Conservation (phyloP, 2,113 vertebrate species). For the Chaetops frenatus region DNA sequence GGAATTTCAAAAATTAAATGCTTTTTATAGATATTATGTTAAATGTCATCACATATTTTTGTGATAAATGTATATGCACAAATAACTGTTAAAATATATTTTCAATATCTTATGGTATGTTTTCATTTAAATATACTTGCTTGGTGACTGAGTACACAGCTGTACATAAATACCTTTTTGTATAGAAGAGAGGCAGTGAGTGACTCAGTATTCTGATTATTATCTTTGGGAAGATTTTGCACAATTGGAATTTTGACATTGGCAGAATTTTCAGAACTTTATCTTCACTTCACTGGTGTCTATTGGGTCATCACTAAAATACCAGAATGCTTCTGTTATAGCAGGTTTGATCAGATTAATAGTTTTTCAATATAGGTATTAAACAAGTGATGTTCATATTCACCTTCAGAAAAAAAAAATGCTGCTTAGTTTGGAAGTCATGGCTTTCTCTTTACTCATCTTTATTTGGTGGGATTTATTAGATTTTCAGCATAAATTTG, state of each 20-base stretch:
- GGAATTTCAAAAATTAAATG: background rate
- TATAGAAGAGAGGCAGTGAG: background rate
- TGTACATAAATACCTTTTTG: background rate
- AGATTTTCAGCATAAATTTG: background rate
- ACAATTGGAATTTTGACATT: background rate
- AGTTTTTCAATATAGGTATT: background rate
- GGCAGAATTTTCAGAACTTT: background rate
- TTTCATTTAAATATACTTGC: background rate
- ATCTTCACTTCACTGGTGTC: background rate
- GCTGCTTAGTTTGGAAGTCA: background rate
- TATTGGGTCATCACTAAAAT: background rate
- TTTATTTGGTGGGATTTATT: background rate
- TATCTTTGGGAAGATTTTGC: background rate
- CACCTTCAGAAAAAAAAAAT: background rate
- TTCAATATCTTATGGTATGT: background rate
- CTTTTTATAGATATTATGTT: background rate
- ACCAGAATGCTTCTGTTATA: background rate
- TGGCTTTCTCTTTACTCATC: background rate
- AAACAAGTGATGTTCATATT: background rate
- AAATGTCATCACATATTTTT: background rate
- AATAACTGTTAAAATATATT: background rate
- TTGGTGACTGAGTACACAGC: background rate
- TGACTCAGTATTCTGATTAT: background rate
- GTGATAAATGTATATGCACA: background rate
- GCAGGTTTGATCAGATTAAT: background rate